These are phyloP conservation scores for Scleropages formosus DNA, from an alignment of 2,797 vertebrate genomes.

Conservation along the genomic window DNA sequence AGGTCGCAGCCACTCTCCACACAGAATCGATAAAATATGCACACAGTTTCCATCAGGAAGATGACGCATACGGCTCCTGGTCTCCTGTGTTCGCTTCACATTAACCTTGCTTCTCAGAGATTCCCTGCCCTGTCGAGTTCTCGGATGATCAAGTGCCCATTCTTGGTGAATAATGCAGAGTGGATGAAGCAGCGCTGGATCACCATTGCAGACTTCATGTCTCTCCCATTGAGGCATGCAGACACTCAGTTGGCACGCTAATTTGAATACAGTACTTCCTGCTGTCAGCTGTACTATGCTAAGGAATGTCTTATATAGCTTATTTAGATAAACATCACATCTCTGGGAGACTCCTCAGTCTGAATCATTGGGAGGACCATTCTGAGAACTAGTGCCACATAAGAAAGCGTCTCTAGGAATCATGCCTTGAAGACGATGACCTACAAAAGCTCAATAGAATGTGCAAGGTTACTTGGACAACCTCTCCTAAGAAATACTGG, in stretches of 20 bases:
- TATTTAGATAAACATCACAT: neutral
- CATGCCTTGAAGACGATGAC: neutral
- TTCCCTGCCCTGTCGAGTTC: neutral
- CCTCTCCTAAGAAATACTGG: too few species aligned
- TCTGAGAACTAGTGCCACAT: neutral
- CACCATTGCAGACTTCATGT: neutral
- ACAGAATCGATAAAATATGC: neutral
- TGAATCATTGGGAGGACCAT: neutral
- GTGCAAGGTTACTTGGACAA: neutral
- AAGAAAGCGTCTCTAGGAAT: neutral
- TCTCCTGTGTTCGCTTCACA: neutral
- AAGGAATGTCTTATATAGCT: neutral
- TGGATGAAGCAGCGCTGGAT: neutral
- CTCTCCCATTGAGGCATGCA: neutral
- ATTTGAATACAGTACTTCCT: neutral
- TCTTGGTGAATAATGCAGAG: neutral
- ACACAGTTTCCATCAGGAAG: neutral
- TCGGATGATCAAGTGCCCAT: neutral
- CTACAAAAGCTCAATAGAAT: constrained; percentile 6
- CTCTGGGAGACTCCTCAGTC: neutral
- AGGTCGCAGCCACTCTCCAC: neutral
- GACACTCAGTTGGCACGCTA: neutral
- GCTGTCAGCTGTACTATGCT: constrained; percentile 1
- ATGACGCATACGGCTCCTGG: neutral
- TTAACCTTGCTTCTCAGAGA: neutral